Evolutionary conservation across 1,140 invertebrate species (phyloP).

Genomic region (Drosophila novamexicana): DNA sequence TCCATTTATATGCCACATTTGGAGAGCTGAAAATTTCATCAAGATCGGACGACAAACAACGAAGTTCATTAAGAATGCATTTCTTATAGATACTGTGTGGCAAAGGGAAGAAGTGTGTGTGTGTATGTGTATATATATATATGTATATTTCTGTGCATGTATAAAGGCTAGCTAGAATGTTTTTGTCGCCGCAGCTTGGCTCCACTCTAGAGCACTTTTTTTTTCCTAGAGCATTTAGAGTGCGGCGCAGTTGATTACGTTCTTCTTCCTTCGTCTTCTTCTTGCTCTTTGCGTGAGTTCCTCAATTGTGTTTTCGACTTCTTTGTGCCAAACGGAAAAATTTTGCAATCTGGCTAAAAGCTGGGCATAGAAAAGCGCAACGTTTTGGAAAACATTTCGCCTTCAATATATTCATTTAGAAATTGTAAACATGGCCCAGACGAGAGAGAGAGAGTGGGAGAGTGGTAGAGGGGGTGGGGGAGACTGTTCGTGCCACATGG

Average conservation of each 20-base stretch:
- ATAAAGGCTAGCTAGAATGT: too few relatives aligned
- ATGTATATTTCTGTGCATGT: too few relatives aligned
- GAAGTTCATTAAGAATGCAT: too few relatives aligned
- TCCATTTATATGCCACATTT: too few relatives aligned
- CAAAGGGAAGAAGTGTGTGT: too few relatives aligned
- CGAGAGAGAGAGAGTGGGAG: constrained; percentile 2
- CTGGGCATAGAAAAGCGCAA: constrained; percentile 65
- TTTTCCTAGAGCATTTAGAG: not conserved
- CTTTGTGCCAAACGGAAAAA: constrained; percentile 49
- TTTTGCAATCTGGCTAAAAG: constrained; percentile 76
- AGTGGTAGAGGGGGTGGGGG: not conserved
- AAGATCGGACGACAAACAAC: too few relatives aligned
- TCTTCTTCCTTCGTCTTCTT: not conserved
- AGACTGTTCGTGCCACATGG: constrained; percentile 57
- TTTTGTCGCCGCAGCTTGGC: too few relatives aligned
- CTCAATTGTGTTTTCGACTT: constrained; percentile 25
- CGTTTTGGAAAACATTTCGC: constrained; percentile 64
- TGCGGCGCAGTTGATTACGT: constrained; percentile 13
- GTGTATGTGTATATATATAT: too few relatives aligned
- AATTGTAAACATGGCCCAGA: constrained; percentile 75
- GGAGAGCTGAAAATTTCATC: too few relatives aligned
- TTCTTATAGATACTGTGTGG: too few relatives aligned
- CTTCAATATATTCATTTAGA: constrained; percentile 57
- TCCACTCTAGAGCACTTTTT: not conserved
- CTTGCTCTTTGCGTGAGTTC: not conserved